These are phyloP conservation scores for Rallus limicola DNA, from an alignment of 2,113 vertebrate genomes.

Conservation along the genomic window DNA sequence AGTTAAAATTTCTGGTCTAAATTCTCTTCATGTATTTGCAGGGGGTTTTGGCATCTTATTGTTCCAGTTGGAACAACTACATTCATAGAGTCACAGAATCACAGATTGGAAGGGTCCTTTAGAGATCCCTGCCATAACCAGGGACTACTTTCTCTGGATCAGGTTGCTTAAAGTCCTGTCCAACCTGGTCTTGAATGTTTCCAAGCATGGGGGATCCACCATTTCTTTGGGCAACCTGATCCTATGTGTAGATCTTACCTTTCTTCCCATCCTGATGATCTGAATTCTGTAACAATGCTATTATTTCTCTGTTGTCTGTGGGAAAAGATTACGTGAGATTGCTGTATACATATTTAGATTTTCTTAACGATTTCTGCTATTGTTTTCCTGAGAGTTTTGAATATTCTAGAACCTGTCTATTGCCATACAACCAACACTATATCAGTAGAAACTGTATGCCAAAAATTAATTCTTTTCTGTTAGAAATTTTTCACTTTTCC, in stretches of 20 bases:
- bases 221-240: neutral
- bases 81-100: neutral
- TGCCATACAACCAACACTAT: neutral
- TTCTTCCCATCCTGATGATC: neutral
- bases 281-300: neutral
- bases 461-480: neutral
- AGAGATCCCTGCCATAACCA: neutral
- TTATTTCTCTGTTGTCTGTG: neutral
- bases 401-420: neutral
- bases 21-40: neutral
- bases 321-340: neutral
- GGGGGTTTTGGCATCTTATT: neutral
- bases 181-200: neutral
- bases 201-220: neutral
- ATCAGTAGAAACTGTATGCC: neutral
- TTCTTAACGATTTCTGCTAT: neutral
- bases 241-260: neutral
- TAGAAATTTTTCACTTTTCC: neutral
- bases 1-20: neutral
- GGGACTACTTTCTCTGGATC: neutral
- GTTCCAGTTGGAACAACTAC: neutral
- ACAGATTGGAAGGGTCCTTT: neutral
- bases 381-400: neutral
- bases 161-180: neutral
- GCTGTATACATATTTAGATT: neutral